A percentile compares a stretch with the other conserved stretches of the same genome.
Conservation (phyloP, 1,140 invertebrate genomes). For the Cydia strobilella region DNA sequence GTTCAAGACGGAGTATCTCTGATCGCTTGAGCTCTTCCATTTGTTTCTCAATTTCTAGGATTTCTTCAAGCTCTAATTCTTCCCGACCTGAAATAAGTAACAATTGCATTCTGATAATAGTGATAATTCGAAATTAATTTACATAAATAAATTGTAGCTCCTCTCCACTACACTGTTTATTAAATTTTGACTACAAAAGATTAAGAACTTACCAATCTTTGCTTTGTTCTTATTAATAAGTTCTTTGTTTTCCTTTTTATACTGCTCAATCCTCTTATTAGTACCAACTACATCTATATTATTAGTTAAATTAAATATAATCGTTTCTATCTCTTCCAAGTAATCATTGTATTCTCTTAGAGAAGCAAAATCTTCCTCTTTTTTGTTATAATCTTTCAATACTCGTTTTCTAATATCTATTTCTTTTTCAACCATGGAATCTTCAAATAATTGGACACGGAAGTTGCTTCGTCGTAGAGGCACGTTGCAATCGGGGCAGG, state of each 20-base stretch:
- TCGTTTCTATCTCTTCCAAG: constrained; percentile 93
- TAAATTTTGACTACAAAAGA: neutral
- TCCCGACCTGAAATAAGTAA: constrained; percentile 76
- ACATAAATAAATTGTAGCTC: neutral
- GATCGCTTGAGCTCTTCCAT: constrained; percentile 84
- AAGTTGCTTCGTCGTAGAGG: constrained; percentile 94
- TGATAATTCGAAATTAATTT: too few relatives aligned
- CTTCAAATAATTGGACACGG: constrained; percentile 97
- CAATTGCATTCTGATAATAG: neutral
- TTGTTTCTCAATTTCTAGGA: constrained; percentile 92
- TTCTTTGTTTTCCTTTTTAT: constrained; percentile 96
- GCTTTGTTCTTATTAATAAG: constrained; percentile 93
- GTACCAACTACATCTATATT: constrained; percentile 95
- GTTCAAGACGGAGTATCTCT: constrained; percentile 83
- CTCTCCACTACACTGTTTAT: too few relatives aligned
- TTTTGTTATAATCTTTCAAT: constrained; percentile 94
- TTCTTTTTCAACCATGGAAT: constrained; percentile 97
- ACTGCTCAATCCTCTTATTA: constrained; percentile 95
- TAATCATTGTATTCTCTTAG: constrained; percentile 96
- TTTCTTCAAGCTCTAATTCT: constrained; percentile 91
- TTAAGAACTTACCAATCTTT: constrained; percentile 79
- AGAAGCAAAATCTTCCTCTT: constrained; percentile 92
- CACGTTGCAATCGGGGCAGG: constrained; percentile 95
- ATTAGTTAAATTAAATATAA: constrained; percentile 95
- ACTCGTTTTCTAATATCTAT: constrained; percentile 96